Conservation (phyloP, 2,888 invertebrate genomes). For the Cheilosia pagana region DNA sequence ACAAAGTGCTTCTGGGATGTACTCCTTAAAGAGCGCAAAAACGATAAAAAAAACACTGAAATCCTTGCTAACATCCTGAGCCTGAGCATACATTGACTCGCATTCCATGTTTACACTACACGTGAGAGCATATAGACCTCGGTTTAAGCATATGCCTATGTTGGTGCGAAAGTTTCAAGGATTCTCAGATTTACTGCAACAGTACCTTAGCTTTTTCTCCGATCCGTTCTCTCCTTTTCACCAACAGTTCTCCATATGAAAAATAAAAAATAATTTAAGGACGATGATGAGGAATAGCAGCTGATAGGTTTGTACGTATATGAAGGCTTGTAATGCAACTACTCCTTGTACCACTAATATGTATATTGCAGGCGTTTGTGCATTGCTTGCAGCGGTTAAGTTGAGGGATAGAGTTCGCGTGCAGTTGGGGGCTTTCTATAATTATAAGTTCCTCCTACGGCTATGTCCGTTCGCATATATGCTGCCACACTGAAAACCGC, state of each 20-base stretch:
- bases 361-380: constrained; percentile 18
- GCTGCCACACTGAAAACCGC: constrained; percentile 17
- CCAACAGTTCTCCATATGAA: constrained; percentile 50
- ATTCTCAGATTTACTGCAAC: constrained; percentile 46
- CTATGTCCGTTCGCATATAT: constrained; percentile 11
- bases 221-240: constrained; percentile 20
- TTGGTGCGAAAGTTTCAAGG: constrained; percentile 74
- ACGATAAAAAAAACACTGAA: constrained; percentile 34
- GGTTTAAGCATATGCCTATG: constrained; percentile 51
- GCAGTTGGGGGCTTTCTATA: constrained; percentile 21
- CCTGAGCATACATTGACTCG: constrained; percentile 57
- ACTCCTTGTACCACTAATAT: neutral
- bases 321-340: constrained; percentile 46
- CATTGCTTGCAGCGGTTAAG: constrained; percentile 39
- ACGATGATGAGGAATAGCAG: neutral
- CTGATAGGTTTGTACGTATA: neutral
- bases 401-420: constrained; percentile 39
- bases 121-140: constrained; percentile 53
- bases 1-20: constrained; percentile 32
- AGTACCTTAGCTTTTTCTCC: constrained; percentile 26
- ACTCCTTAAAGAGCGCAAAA: constrained; percentile 44
- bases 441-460: constrained; percentile 43
- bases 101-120: constrained; percentile 54
- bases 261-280: constrained; percentile 33
- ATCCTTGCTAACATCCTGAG: constrained; percentile 60